These are phyloP conservation scores for Oryzias celebensis DNA, from an alignment of 2,113 vertebrate genomes.

Conservation along the genomic window DNA sequence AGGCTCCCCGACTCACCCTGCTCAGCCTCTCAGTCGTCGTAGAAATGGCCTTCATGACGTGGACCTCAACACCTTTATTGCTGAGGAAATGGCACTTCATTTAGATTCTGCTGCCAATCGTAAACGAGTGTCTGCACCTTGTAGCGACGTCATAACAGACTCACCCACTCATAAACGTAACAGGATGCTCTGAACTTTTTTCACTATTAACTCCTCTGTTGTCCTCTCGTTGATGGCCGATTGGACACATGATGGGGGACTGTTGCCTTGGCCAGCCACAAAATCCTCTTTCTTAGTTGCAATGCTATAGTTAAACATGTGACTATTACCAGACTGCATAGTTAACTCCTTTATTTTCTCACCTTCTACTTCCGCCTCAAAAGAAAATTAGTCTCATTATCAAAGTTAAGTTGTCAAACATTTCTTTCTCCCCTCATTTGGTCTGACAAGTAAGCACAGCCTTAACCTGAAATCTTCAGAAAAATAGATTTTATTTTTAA, in stretches of 20 bases:
- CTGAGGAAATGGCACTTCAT: conserved; percentile 99
- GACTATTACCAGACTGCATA: conserved; percentile 79
- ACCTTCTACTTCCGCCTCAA: background rate
- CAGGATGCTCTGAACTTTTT: conserved; percentile 94
- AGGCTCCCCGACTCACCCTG: conserved; percentile 96
- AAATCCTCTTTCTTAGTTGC: conserved; percentile 72
- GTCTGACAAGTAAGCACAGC: conserved; percentile 26
- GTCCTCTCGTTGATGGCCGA: conserved; percentile 50
- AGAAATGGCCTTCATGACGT: conserved; percentile 98
- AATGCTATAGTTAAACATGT: conserved; percentile 80
- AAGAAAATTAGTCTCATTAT: conserved; percentile 40
- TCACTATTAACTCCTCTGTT: conserved; percentile 46
- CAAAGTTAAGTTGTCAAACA: conserved; percentile 6
- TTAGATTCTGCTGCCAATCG: conserved; percentile 95
- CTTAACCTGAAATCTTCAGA: conserved; percentile 30
- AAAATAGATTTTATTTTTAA: conserved; percentile 34
- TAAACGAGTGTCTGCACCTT: conserved; percentile 97
- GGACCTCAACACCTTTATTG: conserved; percentile 99
- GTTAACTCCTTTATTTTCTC: conserved; percentile 69
- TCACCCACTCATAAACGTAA: conserved; percentile 99
- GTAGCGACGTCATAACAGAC: conserved; percentile 98
- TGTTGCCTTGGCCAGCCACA: conserved; percentile 58
- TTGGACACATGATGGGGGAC: conserved; percentile 62
- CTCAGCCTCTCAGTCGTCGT: conserved; percentile 85
- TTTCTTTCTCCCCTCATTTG: conserved; percentile 6